A percentile compares a stretch with the other conserved stretches of the same genome.
These are phyloP conservation scores for Cosmia pyralina DNA, from an alignment of 2,888 invertebrate genomes.

Conservation along the genomic window DNA sequence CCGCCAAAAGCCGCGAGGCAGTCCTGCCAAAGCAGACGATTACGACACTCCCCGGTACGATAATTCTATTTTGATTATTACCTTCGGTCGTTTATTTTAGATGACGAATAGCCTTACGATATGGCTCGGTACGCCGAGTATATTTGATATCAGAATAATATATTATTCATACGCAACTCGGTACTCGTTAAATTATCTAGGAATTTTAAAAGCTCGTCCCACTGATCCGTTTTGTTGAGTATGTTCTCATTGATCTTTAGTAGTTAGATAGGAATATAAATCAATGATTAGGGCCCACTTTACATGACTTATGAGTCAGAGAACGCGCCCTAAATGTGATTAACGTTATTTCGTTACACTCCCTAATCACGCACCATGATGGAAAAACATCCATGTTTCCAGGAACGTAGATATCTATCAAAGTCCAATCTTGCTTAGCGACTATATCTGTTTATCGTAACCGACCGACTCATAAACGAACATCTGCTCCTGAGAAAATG, in stretches of 20 bases:
- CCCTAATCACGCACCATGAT: slow-evolving; percentile 4
- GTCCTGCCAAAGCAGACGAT: slow-evolving; percentile 84
- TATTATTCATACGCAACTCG: slow-evolving; percentile 72
- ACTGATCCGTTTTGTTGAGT: slow-evolving; percentile 66
- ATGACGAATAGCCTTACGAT: slow-evolving; percentile 86
- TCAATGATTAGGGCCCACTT: slow-evolving; percentile 44
- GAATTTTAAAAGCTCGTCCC: slow-evolving; percentile 88
- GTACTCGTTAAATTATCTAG: slow-evolving; percentile 84
- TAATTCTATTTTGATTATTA: slow-evolving; percentile 90
- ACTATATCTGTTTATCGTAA: slow-evolving; percentile 48
- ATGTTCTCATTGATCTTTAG: slow-evolving; percentile 50
- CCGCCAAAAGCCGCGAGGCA: slow-evolving; percentile 76
- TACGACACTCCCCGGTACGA: slow-evolving; percentile 85
- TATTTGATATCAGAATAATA: slow-evolving; percentile 70
- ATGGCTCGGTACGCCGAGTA: slow-evolving; percentile 71
- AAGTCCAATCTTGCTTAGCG: slow-evolving; percentile 45
- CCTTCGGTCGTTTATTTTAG: slow-evolving; percentile 89
- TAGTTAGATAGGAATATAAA: slow-evolving; percentile 51
- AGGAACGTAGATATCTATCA: slow-evolving; percentile 27
- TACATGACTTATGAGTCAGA: slow-evolving; percentile 36
- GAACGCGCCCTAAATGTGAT: slow-evolving; percentile 27
- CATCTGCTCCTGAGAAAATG: slow-evolving; percentile 48
- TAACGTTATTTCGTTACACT: slow-evolving; percentile 21
- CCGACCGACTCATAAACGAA: slow-evolving; percentile 47
- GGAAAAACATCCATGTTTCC: slow-evolving; percentile 7